A percentile compares a stretch with the other conserved stretches of the same genome.
These are phyloP conservation scores for Agrochola lota DNA, from an alignment of 2,888 invertebrate species.

Conservation along the genomic window DNA sequence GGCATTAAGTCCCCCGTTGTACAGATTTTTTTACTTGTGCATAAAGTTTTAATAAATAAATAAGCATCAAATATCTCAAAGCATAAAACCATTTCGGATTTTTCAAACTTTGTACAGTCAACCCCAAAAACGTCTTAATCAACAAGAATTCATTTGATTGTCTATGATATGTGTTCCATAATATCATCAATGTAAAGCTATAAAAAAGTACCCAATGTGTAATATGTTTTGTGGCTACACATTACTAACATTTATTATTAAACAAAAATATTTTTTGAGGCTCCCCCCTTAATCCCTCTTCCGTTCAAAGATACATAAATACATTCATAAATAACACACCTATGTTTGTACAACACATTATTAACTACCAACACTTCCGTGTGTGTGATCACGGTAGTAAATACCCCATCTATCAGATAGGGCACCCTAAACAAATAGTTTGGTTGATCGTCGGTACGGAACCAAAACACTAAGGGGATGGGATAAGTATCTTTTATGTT, in stretches of 20 bases:
- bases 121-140: too few species aligned
- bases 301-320: conserved; percentile 16
- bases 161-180: too few species aligned
- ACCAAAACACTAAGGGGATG: not conserved
- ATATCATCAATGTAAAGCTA: too few species aligned
- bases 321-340: conserved; percentile 17
- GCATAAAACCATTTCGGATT: not conserved
- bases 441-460: not conserved
- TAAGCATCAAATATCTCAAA: not conserved
- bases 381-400: not conserved
- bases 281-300: not conserved
- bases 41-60: too few species aligned
- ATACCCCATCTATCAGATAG: conserved; percentile 9
- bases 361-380: conserved; percentile 11
- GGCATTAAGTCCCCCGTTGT: too few species aligned
- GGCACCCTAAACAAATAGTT: conserved; percentile 35
- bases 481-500: not conserved
- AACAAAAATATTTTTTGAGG: not conserved
- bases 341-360: conserved; percentile 28
- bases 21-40: too few species aligned
- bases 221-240: too few species aligned
- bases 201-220: too few species aligned
- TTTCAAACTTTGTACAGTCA: too few species aligned
- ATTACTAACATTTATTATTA: not conserved
- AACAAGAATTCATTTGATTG: too few species aligned